These are phyloP conservation scores for Glareola pratincola DNA, from an alignment of 2,113 vertebrate species.

Conservation along the genomic window DNA sequence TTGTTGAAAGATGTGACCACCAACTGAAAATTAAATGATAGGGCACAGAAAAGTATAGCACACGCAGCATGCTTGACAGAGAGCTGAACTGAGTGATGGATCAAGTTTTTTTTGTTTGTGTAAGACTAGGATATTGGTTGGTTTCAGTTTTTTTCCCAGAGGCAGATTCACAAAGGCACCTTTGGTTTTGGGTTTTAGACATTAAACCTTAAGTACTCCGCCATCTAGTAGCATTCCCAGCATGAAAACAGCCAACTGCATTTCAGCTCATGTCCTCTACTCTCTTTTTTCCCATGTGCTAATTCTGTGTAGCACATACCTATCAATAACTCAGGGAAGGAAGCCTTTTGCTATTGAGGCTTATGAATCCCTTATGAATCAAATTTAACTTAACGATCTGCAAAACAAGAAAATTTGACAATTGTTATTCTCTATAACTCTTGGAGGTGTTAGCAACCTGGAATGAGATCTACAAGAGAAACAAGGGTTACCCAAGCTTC, in stretches of 20 bases:
- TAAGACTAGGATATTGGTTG: background rate
- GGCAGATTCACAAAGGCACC: background rate
- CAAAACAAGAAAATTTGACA: background rate
- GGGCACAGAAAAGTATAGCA: background rate
- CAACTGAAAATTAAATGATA: background rate
- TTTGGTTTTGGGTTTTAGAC: background rate
- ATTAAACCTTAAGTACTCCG: background rate
- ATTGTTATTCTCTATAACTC: background rate
- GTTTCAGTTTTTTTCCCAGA: background rate
- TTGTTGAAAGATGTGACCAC: background rate
- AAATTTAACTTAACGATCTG: background rate
- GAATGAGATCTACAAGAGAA: background rate
- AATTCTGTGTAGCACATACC: background rate
- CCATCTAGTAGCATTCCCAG: background rate
- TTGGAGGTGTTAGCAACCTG: background rate
- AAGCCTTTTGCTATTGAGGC: background rate
- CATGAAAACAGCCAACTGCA: background rate
- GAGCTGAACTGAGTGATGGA: background rate
- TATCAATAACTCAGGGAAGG: background rate
- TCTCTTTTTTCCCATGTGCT: background rate
- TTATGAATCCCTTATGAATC: background rate
- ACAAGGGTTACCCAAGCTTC: background rate
- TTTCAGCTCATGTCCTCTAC: background rate
- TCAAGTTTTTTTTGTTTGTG: background rate
- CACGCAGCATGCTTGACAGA: fast-evolving